Conservation (phyloP, 2,888 invertebrate species). For the Lepidocyrtinus sp. region DNA sequence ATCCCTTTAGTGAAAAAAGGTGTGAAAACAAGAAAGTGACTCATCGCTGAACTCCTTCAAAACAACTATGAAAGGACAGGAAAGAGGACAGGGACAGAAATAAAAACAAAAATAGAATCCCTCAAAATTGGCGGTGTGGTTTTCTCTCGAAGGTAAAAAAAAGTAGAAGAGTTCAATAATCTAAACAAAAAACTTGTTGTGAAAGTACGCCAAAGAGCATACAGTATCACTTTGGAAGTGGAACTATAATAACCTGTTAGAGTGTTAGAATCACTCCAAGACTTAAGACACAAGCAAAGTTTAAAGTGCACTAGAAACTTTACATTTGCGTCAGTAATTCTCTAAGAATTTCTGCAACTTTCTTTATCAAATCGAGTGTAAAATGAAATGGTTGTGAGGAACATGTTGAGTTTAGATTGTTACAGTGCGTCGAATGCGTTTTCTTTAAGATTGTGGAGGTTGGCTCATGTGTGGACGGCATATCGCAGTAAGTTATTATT, state of each 20-base stretch:
- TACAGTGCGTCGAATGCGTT: constrained; percentile 70
- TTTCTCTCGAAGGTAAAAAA: neutral
- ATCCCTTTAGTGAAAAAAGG: constrained; percentile 9
- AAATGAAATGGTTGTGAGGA: constrained; percentile 70
- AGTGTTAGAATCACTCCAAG: no score
- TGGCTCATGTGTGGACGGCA: constrained; percentile 70
- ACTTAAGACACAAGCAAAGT: no score
- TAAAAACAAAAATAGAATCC: neutral
- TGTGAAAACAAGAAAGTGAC: constrained; percentile 1
- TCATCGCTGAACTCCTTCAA: constrained; percentile 5
- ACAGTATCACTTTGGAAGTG: constrained; percentile 7
- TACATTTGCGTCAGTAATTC: no score
- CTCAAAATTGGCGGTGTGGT: constrained; percentile 5
- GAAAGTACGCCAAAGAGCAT: no score
- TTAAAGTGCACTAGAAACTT: no score
- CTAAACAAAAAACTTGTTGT: neutral
- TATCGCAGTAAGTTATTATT: constrained; percentile 70
- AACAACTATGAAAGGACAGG: neutral
- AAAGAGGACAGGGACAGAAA: constrained; percentile 17
- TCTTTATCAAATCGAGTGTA: constrained; percentile 37
- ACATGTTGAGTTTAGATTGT: constrained; percentile 71
- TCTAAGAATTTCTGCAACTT: no score
- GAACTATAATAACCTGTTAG: neutral
- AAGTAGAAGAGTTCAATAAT: neutral
- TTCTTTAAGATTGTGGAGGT: constrained; percentile 70